Evolutionary conservation across 2,888 invertebrate species (phyloP).

Genomic region (Physocephala rufipes): DNA sequence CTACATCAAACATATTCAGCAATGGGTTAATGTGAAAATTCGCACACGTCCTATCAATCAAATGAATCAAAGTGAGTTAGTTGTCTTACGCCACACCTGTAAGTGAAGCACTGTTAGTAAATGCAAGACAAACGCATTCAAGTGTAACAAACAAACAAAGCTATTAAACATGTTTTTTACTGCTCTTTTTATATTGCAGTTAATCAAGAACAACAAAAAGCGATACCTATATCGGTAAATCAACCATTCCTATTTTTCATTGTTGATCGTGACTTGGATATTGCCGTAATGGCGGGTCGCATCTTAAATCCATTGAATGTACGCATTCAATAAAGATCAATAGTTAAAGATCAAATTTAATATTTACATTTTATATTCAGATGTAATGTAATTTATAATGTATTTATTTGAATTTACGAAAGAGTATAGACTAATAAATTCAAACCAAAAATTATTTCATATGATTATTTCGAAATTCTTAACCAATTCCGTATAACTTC

Average conservation of each 20-base stretch:
- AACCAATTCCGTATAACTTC: no score
- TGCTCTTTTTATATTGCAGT: constrained; percentile 49
- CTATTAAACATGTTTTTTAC: background rate
- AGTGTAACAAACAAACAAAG: constrained; percentile 13
- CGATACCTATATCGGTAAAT: constrained; percentile 79
- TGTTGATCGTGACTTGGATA: constrained; percentile 81
- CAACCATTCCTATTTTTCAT: constrained; percentile 88
- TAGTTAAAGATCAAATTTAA: no score
- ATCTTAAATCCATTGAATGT: constrained; percentile 85
- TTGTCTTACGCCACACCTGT: constrained; percentile 12
- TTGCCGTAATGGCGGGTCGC: constrained; percentile 83
- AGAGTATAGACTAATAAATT: no score
- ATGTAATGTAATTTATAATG: no score
- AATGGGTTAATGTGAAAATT: constrained; percentile 83
- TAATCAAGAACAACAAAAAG: constrained; percentile 64
- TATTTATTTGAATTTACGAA: no score
- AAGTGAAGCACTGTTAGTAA: background rate
- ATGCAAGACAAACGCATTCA: constrained; percentile 9
- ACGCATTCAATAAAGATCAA: constrained; percentile 68
- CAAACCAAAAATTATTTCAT: no score
- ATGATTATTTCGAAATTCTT: no score
- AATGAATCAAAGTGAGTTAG: constrained; percentile 61
- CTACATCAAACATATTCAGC: constrained; percentile 85
- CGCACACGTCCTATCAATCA: constrained; percentile 73
- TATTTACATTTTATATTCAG: no score